Evolutionary conservation across 2,888 invertebrate species (phyloP), one percentile per base, ranked within the genome.

Genomic region (Ophraella communa): DNA sequence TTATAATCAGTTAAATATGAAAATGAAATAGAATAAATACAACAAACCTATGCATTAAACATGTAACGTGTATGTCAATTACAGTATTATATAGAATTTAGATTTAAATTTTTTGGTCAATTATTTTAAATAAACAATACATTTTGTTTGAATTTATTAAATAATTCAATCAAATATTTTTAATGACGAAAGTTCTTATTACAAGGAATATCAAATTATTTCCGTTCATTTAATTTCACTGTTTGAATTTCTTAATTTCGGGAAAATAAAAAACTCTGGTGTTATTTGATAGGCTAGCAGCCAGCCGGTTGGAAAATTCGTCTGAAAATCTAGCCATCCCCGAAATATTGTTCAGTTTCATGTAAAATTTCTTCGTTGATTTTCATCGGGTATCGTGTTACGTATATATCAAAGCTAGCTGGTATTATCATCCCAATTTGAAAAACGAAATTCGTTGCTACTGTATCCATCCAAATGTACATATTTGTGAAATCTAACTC

Each of bases 301-400:
- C n/a, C 54, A 56, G 30, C 17, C 45, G 20, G 4, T 23, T 44
- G 57, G 57, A 57, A 57, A 60, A 53, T 60, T 27, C 30, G 52
- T 27, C 53, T 27, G 51, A 62, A 45, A 55, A 55, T 54, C 55
- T 47, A 53, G 30, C 21, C 44, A 60, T 27, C 49, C 55, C 20
- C 55, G 21, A 64, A 55, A 53, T 49, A 54, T 59, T 49, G 64
- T 55, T 59, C 64, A 55, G 20, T 33, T 59, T 42, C 47, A 54
- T 64, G 59, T 64, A 42, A 64, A 64, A 64, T 60, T 55, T 33
- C 64, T 24, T 56, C 21, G 59, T 59, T 54, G 54, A 54, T 59
- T 64, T 59, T 55, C 64, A 54, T 57, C 45, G 33, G 30, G 21
- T 18, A 44, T 14, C 47, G 35, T 47, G 47, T 39, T 47, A 30